Percentiles rank a stretch among this genome's conserved stretches.
Conservation (phyloP, 2,888 invertebrate genomes). For the Drosophila parthenogenetica region DNA sequence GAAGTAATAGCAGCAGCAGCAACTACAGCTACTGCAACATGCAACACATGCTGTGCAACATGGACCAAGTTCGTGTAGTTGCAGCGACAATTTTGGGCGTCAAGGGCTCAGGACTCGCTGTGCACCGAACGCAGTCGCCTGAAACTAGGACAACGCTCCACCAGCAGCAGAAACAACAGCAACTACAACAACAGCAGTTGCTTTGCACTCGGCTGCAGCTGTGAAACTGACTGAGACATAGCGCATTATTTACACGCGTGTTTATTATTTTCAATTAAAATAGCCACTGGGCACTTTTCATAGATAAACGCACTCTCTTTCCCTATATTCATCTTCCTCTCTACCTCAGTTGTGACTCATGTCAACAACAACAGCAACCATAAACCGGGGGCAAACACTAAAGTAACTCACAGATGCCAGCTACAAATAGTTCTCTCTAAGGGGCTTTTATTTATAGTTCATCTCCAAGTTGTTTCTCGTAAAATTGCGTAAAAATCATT, state of each 20-base stretch:
- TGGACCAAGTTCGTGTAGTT: conserved; percentile 50
- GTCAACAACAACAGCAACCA: conserved; percentile 20
- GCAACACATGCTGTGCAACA: conserved; percentile 81
- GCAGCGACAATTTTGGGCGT: conserved; percentile 60
- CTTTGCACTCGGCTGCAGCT: conserved; percentile 31
- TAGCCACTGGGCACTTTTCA: conserved; percentile 59
- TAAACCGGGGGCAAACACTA: conserved; percentile 6
- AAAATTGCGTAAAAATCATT: conserved; percentile 79
- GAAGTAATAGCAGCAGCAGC: conserved; percentile 24
- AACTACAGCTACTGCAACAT: conserved; percentile 64
- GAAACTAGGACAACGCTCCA: conserved; percentile 47
- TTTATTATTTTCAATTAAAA: conserved; percentile 79
- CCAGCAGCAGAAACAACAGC: conserved; percentile 13
- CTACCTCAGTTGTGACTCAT: conserved; percentile 58
- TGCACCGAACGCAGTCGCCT: conserved; percentile 30
- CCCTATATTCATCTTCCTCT: background rate
- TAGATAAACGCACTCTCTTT: conserved; percentile 59
- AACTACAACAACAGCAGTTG: conserved; percentile 13
- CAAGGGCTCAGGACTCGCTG: conserved; percentile 41
- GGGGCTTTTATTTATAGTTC: conserved; percentile 76
- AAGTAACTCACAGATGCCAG: conserved; percentile 60
- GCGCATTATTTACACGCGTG: conserved; percentile 77
- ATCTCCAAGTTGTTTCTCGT: conserved; percentile 77
- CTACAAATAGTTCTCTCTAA: conserved; percentile 67
- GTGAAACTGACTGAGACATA: conserved; percentile 52